Percentiles rank a stretch among this genome's conserved stretches.
Evolutionary conservation across 1,140 invertebrate genomes (phyloP).

Genomic region (Laupala kohalensis): DNA sequence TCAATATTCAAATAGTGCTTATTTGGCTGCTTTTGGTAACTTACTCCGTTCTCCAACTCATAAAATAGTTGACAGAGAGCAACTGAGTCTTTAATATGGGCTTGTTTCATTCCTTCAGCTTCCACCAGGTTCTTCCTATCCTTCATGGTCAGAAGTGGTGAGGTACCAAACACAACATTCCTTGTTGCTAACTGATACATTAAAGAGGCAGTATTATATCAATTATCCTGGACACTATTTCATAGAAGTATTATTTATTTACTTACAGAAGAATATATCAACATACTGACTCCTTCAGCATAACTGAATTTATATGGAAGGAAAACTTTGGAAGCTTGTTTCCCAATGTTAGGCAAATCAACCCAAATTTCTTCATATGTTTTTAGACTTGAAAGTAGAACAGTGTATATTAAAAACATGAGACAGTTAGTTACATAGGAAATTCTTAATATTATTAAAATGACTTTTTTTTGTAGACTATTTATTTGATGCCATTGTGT

Average conservation of each 20-base stretch:
- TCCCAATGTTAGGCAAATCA: conserved; percentile 23
- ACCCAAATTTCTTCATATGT: conserved; percentile 28
- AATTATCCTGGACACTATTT: not conserved
- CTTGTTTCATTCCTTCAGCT: conserved; percentile 41
- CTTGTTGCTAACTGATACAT: conserved; percentile 21
- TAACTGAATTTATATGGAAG: conserved; percentile 32
- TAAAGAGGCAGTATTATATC: not conserved
- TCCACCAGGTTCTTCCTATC: conserved; percentile 45
- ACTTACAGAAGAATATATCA: conserved; percentile 28
- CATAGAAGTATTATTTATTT: not conserved
- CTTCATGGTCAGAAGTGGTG: conserved; percentile 35
- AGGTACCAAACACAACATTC: conserved; percentile 21
- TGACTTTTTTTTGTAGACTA: too few relatives aligned
- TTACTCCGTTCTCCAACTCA: conserved; percentile 43
- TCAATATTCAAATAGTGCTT: too few relatives aligned
- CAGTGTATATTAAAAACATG: too few relatives aligned
- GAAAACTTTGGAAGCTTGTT: conserved; percentile 22
- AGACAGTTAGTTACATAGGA: too few relatives aligned
- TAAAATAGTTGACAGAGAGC: conserved; percentile 49
- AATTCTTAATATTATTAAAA: too few relatives aligned
- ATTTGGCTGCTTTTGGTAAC: too few relatives aligned
- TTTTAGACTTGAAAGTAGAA: conserved; percentile 24
- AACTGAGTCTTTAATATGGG: conserved; percentile 43
- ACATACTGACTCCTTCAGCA: conserved; percentile 30
- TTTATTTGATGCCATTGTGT: too few relatives aligned